These are phyloP conservation scores for Cantharis nigra DNA, from an alignment of 2,888 invertebrate species.

Conservation along the genomic window DNA sequence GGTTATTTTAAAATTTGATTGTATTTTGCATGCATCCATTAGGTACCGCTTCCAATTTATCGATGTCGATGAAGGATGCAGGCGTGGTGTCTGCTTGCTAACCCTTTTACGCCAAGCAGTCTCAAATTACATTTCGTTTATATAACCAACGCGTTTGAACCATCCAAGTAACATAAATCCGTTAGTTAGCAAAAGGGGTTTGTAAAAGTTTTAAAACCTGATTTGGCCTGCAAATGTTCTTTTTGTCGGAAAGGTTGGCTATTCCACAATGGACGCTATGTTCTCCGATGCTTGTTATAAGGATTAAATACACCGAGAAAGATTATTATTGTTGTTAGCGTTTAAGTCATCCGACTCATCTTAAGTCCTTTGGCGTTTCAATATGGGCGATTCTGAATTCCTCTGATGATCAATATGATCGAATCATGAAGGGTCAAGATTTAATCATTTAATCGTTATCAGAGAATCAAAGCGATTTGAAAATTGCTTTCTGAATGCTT, in stretches of 20 bases:
- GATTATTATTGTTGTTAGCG: neutral
- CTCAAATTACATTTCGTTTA: neutral
- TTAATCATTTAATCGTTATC: neutral
- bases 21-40: neutral
- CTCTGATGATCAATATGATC: no score
- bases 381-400: neutral
- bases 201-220: neutral
- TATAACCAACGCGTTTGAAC: neutral
- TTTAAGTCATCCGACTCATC: neutral
- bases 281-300: neutral
- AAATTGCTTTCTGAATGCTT: neutral
- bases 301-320: neutral
- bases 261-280: neutral
- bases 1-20: neutral
- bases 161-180: neutral
- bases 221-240: neutral
- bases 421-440: neutral
- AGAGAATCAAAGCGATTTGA: neutral
- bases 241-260: neutral
- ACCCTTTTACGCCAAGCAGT: neutral
- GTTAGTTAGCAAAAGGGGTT: neutral
- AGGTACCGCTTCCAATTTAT: neutral
- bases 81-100: neutral
- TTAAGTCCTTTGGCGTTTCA: neutral
- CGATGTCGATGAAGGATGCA: neutral